Evolutionary conservation across 2,797 vertebrate genomes (phyloP), one percentile per base, ranked within the genome.

Genomic region (Erethizon dorsatum): DNA sequence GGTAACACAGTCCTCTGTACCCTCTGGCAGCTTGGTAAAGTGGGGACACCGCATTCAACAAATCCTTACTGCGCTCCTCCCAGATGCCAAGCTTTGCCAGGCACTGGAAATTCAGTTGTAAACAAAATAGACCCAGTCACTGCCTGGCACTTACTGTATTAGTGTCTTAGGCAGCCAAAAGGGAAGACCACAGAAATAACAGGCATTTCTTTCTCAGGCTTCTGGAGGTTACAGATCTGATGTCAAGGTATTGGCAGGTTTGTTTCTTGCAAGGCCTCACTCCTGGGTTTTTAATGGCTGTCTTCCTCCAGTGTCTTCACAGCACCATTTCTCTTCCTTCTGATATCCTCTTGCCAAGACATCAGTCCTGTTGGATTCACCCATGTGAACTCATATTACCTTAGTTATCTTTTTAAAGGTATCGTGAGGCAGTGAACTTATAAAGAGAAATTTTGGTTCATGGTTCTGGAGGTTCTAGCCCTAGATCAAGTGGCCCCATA

Each of bases 111-210:
- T 24, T 56, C 22, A 0, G 28, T 5, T 3, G 31, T 54, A 52
- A 54, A 79, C 17, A 33, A 37, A 71, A 5, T 28, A 67, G 54
- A 10, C 45, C 20, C 8, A 18, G 77, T 20, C 28, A 24, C 63
- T 9, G 5, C 5, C 22, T 18, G 4, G 59, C 0, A 0, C 61
- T 17, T n/a, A 6, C 61, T 67, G 0, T 5, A 2, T 28, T 5
- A 18, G 41, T 54, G n/a, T 31, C 41, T 7, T 26, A 59, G 63
- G 52, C 54, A 13, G 1, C 50, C 6, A 0, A 50, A 47, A 56
- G 20, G 1, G 37, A 56, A n/a, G 37, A 31, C 52, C 26, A n/a
- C 77, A 52, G 14, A 41, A 63, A 56, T 63, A 33, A 31, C 6
- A 45, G 69, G 77, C 11, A 31, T 18, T 17, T 12, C 8, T 56